Evolutionary conservation across 2,888 invertebrate species (phyloP).

Genomic region (Caenorhabditis panamensis): DNA sequence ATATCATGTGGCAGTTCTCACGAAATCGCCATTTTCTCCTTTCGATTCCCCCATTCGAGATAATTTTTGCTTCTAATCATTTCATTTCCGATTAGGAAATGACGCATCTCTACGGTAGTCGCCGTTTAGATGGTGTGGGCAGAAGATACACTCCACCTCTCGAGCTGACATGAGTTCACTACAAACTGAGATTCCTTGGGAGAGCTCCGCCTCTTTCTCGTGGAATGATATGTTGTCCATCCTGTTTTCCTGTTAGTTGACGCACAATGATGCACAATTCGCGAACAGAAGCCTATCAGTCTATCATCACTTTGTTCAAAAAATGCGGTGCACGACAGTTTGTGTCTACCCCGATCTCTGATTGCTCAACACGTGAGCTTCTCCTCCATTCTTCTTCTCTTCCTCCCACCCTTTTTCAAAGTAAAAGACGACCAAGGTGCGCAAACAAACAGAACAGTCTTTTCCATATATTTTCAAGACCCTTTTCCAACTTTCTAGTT

Average conservation of each 20-base stretch:
- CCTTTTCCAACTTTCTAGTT: neutral
- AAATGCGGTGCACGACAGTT: slow-evolving; percentile 21
- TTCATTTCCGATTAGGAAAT: slow-evolving; percentile 45
- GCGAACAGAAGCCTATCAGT: neutral
- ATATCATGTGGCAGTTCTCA: slow-evolving; percentile 23
- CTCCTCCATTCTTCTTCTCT: slow-evolving; percentile 23
- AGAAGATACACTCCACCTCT: neutral
- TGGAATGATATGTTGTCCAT: neutral
- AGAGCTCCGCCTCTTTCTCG: neutral
- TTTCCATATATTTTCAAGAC: slow-evolving; percentile 32
- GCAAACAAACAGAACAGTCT: slow-evolving; percentile 57
- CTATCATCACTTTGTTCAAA: neutral
- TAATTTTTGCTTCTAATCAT: slow-evolving; percentile 11
- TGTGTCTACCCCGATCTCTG: slow-evolving; percentile 38
- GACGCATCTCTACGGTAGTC: slow-evolving; percentile 17
- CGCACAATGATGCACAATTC: no score
- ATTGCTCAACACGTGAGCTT: slow-evolving; percentile 57
- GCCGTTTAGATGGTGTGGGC: neutral
- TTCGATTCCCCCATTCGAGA: neutral
- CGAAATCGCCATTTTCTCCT: neutral
- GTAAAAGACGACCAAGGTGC: slow-evolving; percentile 44
- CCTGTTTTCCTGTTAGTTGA: neutral
- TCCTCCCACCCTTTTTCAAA: slow-evolving; percentile 12
- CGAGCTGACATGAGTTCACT: slow-evolving; percentile 6
- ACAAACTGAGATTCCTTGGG: neutral